Conservation (phyloP, 2,113 vertebrate genomes). For the Perca schrenkii region DNA sequence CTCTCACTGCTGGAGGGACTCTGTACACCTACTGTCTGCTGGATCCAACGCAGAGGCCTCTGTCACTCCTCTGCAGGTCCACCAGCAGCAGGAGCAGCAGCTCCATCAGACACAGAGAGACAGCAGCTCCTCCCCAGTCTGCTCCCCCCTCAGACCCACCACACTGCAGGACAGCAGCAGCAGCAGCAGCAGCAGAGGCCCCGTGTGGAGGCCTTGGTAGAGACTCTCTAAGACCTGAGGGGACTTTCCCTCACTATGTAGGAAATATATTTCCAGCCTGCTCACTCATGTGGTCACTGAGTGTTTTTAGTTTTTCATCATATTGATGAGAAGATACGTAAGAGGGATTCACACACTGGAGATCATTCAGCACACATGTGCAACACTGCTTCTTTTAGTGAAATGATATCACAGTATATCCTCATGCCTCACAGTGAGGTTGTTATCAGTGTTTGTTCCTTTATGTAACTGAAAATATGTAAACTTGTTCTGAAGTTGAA, state of each 20-base stretch:
- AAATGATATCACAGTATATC: not conserved
- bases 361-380: not conserved
- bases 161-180: constrained; percentile 69
- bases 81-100: constrained; percentile 64
- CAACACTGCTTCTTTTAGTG: not conserved
- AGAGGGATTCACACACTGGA: not conserved
- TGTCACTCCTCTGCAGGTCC: constrained; percentile 44
- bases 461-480: not conserved
- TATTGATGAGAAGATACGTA: constrained; percentile 15
- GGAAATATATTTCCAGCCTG: constrained; percentile 26
- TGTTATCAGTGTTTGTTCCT: constrained; percentile 1
- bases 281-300: not conserved
- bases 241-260: constrained; percentile 20
- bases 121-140: constrained; percentile 45
- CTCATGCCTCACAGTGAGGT: constrained; percentile 7
- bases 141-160: constrained; percentile 29
- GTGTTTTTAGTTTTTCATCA: constrained; percentile 14
- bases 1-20: constrained; percentile 87
- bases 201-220: constrained; percentile 92
- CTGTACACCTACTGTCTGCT: constrained; percentile 84
- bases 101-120: constrained; percentile 53
- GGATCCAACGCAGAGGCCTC: constrained; percentile 73
- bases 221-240: constrained; percentile 25
- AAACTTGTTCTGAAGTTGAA: constrained; percentile 1
- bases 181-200: constrained; percentile 57